Conservation (phyloP, 2,113 vertebrate genomes). For the Mixornis gularis region DNA sequence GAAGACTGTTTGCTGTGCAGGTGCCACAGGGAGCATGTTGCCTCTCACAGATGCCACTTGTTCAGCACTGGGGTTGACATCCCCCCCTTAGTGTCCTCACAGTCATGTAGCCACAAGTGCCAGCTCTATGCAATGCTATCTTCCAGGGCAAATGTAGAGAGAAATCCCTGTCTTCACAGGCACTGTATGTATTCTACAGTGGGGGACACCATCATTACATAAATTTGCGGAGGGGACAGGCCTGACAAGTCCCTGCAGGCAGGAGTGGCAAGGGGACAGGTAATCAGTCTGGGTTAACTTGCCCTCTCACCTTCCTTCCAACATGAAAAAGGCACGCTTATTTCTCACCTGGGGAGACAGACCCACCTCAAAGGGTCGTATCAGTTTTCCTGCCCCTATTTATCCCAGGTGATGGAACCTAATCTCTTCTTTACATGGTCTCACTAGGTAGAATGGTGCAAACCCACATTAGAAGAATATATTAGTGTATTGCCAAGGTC, state of each 20-base stretch:
- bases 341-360: not conserved
- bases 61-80: not conserved
- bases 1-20: not conserved
- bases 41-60: not conserved
- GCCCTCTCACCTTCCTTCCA: not conserved
- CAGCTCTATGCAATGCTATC: rapidly evolving
- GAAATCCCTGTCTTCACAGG: not conserved
- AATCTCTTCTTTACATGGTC: not conserved
- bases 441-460: not conserved
- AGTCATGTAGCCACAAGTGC: not conserved
- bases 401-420: not conserved
- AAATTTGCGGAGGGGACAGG: not conserved
- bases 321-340: not conserved
- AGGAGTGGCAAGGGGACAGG: not conserved
- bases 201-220: not conserved
- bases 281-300: not conserved
- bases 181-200: not conserved
- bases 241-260: not conserved
- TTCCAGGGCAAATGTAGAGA: not conserved
- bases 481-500: not conserved
- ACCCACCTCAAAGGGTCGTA: not conserved
- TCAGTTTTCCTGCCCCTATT: not conserved
- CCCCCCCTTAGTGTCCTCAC: not conserved
- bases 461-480: not conserved
- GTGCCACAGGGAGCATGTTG: not conserved